These are phyloP conservation scores for Brachyhypopomus gauderio DNA, from an alignment of 2,113 vertebrate species.

Conservation along the genomic window DNA sequence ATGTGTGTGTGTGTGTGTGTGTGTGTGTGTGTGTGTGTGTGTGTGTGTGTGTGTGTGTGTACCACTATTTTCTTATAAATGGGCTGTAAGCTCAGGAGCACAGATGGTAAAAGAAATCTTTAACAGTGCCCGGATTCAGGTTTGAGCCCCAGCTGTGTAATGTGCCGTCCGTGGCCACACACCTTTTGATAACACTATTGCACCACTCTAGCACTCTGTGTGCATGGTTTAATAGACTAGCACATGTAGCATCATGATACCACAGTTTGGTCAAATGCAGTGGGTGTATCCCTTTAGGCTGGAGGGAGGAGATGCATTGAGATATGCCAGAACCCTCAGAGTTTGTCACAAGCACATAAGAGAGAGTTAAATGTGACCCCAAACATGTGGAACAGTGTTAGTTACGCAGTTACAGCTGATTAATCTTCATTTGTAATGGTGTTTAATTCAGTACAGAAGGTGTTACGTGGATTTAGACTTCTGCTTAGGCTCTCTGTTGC, in stretches of 20 bases:
- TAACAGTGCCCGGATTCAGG: not conserved
- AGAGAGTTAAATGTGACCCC: not conserved
- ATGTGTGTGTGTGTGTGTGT: constrained; percentile 31
- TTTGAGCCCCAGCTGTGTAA: not conserved
- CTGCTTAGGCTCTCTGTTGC: not conserved
- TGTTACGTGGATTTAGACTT: not conserved
- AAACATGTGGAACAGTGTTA: not conserved
- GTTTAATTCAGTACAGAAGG: not conserved
- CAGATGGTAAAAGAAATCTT: not conserved
- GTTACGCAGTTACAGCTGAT: not conserved
- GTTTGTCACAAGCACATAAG: constrained; percentile 6
- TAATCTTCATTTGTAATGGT: not conserved
- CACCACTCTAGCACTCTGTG: not conserved
- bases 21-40: constrained; percentile 18
- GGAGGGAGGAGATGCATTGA: not conserved
- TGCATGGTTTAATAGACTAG: not conserved
- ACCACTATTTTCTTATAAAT: not conserved
- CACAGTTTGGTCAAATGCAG: not conserved
- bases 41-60: not conserved
- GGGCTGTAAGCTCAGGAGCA: not conserved
- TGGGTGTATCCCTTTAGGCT: not conserved
- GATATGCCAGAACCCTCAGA: not conserved
- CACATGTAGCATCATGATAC: not conserved
- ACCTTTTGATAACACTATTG: no score
- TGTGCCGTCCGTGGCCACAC: no score